Base-by-base conservation (phyloP, 1,140 invertebrate species). In the Psilanteris sp. region DNA sequence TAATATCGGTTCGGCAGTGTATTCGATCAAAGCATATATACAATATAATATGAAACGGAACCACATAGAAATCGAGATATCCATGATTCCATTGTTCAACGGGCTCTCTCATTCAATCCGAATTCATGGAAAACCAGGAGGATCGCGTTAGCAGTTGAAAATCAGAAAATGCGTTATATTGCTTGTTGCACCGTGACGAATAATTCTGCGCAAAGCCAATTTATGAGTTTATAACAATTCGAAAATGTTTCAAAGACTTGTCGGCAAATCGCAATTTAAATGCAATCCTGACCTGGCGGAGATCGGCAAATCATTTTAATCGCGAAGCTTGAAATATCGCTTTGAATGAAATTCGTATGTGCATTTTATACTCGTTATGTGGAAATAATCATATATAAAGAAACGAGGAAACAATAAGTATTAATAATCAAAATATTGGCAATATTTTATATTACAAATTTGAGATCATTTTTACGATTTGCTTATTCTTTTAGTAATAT, bases 191-290 rank as follows among this genome's bases (percentile, higher is more conserved):
- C 70, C 59, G 44, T 59, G 44, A 73, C 59, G 27, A 57, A 74
- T 26, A 50, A 50, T 59, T 44, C 14, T 11, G 31, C 14, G 50
- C 52, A 74, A 54, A 61, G 16, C 61, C 4, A 61, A 74, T 74
- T 67, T 39, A 68, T 44, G 59, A 67, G 55, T 48, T 57, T 57
- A 11, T 68, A 75, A 75, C 68, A 39, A 75, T 54, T 54, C 37
- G 24, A 6, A 55, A 62, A 75, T 55, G 44, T 43, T 68, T 68
- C 1, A 41, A 55, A 44, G 24, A 26, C n/a, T n/a, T 62, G 36
- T 15, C 5, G 37, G 16, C 50, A 11, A 75, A 68, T 52, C 7
- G 15, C 24, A 15, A 41, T 48, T 31, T 39, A 22, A 67, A 46
- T 36, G 18, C 36, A 50, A 59, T 48, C 57, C 26, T 54, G 44